Evolutionary conservation across 1,140 invertebrate genomes (phyloP).

Genomic region (Tyrophagus putrescentiae): DNA sequence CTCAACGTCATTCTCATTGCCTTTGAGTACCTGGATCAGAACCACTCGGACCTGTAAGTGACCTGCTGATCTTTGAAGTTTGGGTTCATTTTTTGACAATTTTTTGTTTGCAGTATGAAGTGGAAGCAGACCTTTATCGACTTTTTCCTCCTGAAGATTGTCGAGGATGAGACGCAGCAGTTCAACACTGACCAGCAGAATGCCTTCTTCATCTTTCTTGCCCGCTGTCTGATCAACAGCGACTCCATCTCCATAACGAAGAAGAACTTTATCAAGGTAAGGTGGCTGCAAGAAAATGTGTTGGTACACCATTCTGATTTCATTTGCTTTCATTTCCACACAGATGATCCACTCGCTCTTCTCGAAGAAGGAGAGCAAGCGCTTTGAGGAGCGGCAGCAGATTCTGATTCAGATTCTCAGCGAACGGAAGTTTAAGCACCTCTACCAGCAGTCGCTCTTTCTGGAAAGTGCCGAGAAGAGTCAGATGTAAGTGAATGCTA

Average conservation of each 20-base stretch:
- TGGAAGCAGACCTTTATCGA: slow-evolving; percentile 53
- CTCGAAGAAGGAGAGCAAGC: slow-evolving; percentile 37
- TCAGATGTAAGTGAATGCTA: slow-evolving; percentile 47
- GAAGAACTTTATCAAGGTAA: slow-evolving; percentile 42
- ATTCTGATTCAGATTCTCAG: slow-evolving; percentile 59
- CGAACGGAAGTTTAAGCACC: slow-evolving; percentile 42
- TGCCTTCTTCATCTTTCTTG: slow-evolving; percentile 57
- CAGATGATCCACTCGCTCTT: slow-evolving; percentile 39
- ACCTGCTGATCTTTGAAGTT: neutral
- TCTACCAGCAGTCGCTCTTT: slow-evolving; percentile 40
- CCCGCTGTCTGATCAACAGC: slow-evolving; percentile 43
- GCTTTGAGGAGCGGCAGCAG: slow-evolving; percentile 57
- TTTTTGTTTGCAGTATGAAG: slow-evolving; percentile 19
- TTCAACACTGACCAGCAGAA: slow-evolving; percentile 47
- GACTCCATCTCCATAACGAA: slow-evolving; percentile 37
- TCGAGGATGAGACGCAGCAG: slow-evolving; percentile 42
- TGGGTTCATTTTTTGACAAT: neutral
- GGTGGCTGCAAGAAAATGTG: too few relatives aligned
- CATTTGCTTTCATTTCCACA: slow-evolving; percentile 22
- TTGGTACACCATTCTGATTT: slow-evolving; percentile 23
- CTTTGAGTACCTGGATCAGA: slow-evolving; percentile 68
- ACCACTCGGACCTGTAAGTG: slow-evolving; percentile 47
- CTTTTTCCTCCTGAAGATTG: slow-evolving; percentile 59
- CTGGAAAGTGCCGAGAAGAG: slow-evolving; percentile 45
- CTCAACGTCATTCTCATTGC: slow-evolving; percentile 73